Evolutionary conservation across 2,797 vertebrate genomes (phyloP).

Genomic region (Hippopotamyrus pictus): DNA sequence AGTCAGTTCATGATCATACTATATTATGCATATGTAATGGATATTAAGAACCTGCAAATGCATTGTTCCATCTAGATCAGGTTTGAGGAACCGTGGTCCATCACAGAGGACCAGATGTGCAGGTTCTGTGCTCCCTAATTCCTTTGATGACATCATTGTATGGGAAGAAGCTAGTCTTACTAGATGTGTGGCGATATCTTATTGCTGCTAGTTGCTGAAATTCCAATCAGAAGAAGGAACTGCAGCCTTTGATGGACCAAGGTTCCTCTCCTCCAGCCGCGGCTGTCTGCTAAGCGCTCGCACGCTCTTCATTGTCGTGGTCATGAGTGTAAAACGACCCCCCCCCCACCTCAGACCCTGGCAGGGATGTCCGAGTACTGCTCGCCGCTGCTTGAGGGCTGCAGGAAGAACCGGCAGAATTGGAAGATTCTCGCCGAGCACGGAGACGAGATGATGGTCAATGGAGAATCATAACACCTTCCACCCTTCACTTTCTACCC

Average conservation of each 20-base stretch:
- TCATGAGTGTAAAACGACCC: background rate
- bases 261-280: background rate
- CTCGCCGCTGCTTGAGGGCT: slow-evolving; percentile 87
- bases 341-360: slow-evolving; percentile 67
- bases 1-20: background rate
- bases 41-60: background rate
- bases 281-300: background rate
- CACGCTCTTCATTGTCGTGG: background rate
- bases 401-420: slow-evolving; percentile 82
- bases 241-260: background rate
- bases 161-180: background rate
- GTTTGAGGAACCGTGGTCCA: background rate
- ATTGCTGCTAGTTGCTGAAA: background rate
- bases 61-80: background rate
- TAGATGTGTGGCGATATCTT: background rate
- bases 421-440: slow-evolving; percentile 87
- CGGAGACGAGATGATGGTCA: slow-evolving; percentile 70
- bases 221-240: background rate
- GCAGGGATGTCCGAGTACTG: slow-evolving; percentile 77
- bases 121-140: background rate
- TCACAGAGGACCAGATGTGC: background rate
- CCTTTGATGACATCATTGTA: background rate
- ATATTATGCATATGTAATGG: background rate
- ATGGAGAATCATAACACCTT: slow-evolving; percentile 58
- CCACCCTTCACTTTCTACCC: slow-evolving; percentile 48